Base-by-base conservation (phyloP, 1,140 invertebrate genomes). In the Oscheius sp. region DNA sequence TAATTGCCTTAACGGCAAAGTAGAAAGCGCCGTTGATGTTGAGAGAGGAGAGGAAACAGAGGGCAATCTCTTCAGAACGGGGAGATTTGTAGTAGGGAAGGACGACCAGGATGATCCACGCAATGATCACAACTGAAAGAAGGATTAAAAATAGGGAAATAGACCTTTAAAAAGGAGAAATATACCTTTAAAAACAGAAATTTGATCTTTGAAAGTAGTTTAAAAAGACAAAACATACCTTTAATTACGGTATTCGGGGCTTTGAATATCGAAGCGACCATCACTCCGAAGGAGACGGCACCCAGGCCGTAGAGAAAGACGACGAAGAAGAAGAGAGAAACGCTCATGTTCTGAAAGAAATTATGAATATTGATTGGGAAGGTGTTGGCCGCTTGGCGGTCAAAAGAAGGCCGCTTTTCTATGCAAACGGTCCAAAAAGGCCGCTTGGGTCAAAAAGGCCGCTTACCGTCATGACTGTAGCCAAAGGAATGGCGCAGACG, bases 11-110 rank as follows among this genome's bases (percentile, higher is more conserved):
- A 1, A 68, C 52, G 3, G 67, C 67, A 23, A 59, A 59, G 20
- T 49, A 49, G 61, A 68, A 68, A 3, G 67, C 67, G 35, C 67
- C 67, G 36, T 68, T 68, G 52, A 68, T 68, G 34, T 68, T 68
- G 1, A 68, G 45, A n/a, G 31, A 49, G n/a, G 52, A 68, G 10
- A 68, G 55, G 23, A 68, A 68, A 35, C 67, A 68, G 1, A 55
- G 29, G 18, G 49, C n/a, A 23, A 68, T 68, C 55, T 68, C 34
- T 36, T 68, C 67, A 1, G 35, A 10, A 4, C 26, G n/a, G 3
- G 55, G 49, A 1, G 49, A 32, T 13, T 58, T 36, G 15, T 46
- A 42, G 15, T 68, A 68, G 13, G 67, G 55, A 3, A 68, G n/a
- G 34, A 1, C 67, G n/a, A 68, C 45, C 55, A 68, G 34, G 18